Evolutionary conservation across 2,888 invertebrate genomes (phyloP).

Genomic region (Euclidia mi): DNA sequence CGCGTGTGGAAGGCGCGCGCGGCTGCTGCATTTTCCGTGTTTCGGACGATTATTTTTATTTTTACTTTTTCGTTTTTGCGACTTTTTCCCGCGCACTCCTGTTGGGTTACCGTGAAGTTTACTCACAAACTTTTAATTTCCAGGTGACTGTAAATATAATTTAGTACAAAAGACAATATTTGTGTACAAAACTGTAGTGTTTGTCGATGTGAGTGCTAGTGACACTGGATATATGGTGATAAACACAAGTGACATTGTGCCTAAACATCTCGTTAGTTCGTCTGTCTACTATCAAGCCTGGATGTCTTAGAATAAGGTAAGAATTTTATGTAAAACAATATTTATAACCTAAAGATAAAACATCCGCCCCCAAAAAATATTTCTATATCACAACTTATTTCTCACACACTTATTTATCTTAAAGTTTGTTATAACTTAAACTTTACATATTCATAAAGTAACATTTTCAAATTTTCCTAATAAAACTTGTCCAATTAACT

Average conservation of each 20-base stretch:
- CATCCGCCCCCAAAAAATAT: no score
- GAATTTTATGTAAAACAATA: conserved; percentile 43
- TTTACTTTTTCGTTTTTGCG: conserved; percentile 60
- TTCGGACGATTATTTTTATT: conserved; percentile 68
- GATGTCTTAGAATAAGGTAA: conserved; percentile 86
- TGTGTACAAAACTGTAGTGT: conserved; percentile 61
- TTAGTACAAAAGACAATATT: conserved; percentile 65
- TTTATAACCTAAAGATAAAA: no score
- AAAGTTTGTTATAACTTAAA: no score
- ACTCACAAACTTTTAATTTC: conserved; percentile 66
- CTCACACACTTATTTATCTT: no score
- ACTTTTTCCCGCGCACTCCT: conserved; percentile 70
- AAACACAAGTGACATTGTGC: conserved; percentile 64
- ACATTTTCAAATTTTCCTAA: no score
- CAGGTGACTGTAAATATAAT: conserved; percentile 66
- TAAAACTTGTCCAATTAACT: no score
- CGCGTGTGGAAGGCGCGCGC: conserved; percentile 87
- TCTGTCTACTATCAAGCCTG: conserved; percentile 72
- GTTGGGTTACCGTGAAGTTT: conserved; percentile 61
- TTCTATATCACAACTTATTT: no score
- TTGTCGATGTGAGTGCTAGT: conserved; percentile 60
- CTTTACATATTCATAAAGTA: no score
- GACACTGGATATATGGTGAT: conserved; percentile 60
- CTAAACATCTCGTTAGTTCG: conserved; percentile 52
- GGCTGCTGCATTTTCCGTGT: conserved; percentile 74